phyloP scores from a whole-genome alignment of 2,113 vertebrate genomes.

The Aegotheles bennettii region DNA sequence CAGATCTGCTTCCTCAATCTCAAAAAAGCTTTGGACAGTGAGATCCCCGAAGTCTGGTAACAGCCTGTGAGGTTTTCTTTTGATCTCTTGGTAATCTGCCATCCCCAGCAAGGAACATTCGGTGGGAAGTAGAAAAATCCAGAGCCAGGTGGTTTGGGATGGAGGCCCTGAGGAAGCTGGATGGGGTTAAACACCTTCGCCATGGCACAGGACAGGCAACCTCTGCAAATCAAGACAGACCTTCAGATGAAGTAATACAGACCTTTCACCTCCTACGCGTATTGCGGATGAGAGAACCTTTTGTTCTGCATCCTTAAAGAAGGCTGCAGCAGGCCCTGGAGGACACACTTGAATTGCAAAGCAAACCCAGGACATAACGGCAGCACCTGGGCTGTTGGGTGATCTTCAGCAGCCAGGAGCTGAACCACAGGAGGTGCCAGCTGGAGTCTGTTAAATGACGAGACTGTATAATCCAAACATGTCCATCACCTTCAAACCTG shows the following conservation, averaged over 20 bases:
- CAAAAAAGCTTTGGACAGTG: not conserved
- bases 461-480: constrained; percentile 1
- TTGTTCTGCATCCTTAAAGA: not conserved
- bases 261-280: not conserved
- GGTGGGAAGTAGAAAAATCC: not conserved
- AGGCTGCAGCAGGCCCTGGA: not conserved
- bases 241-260: not conserved
- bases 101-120: not conserved
- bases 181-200: not conserved
- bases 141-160: not conserved
- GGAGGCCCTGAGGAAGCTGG: not conserved
- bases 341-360: not conserved
- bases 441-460: not conserved
- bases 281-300: not conserved
- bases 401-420: not conserved
- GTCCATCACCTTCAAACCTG: constrained; percentile 6
- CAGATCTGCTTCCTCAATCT: not conserved
- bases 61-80: not conserved
- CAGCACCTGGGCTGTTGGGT: not conserved
- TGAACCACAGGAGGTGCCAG: not conserved
- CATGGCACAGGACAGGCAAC: fast-evolving
- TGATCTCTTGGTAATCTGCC: not conserved
- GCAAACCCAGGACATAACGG: not conserved
- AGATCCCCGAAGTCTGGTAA: not conserved
- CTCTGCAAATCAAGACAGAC: not conserved